Base-by-base conservation (phyloP, 1,140 invertebrate genomes). In the Tetramorium alpestre region DNA sequence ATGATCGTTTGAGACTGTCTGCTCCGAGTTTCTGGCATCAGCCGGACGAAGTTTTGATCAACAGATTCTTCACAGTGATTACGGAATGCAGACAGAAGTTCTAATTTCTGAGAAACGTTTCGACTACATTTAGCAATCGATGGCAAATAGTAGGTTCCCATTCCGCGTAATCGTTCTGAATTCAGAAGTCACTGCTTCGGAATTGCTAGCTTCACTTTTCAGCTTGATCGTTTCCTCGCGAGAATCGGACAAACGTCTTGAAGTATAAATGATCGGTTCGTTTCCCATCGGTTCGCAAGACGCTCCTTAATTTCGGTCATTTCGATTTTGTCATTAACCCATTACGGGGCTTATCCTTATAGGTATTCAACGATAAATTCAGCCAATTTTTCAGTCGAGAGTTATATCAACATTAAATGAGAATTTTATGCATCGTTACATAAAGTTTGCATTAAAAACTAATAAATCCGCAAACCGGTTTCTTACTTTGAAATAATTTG, bases 41-140 rank as follows among this genome's bases (percentile, higher is more conserved):
- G 51, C 13, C 22, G 1, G 16, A 64, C 25, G 56, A 77, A 64
- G 33, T 47, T 77, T 65, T 67, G 25, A 67, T 78, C 64, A 38
- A 22, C 44, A 28, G 8, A 80, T 69, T 70, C 64, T 41, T 70
- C 47, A 4, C 13, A 28, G 22, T 13, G 33, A 80, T 80, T 49
- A 69, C 77, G n/a, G 54, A n/a, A 18, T 41, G 33, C 28, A 81
- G 47, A 51, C 28, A 54, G 47, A 67, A 67, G n/a, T 69, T 2
- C 22, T 25, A 51, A 54, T 81, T 81, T 18, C 33, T 22, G 77
- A 70, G 77, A 69, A 80, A 80, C 62, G 62, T 56, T 69, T 81
- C 8, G n/a, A 54, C 33, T 54, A 22, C 33, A 54, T 56, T 70
- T 70, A 70, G 22, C 64, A 65, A 81, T 81, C 64, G 64, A 70